Evolutionary conservation across 2,113 vertebrate species (phyloP), one percentile per base, ranked within the genome.

Genomic region (Alces alces): DNA sequence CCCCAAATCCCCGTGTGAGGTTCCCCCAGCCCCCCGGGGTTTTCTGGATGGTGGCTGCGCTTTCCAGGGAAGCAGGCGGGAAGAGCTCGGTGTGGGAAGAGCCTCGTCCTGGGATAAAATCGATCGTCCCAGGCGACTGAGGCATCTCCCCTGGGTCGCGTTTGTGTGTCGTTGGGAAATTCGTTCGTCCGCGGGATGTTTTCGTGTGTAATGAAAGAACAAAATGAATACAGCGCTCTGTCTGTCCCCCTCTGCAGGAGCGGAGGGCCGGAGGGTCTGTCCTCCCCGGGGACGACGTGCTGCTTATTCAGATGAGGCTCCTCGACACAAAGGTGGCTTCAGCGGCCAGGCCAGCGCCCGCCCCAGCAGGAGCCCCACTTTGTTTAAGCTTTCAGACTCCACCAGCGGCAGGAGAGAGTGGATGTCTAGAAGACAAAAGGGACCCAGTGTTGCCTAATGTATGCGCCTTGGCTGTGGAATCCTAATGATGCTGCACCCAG

Each of bases 371-470:
- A 98, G 97, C 95, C 97, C 1, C 97, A 98, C 98, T 98, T 98
- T 97, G 97, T 97, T 97, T 97, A 98, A 98, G 98, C 98, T 98
- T 98, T 98, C 98, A 98, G 98, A 98, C 97, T 98, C 98, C 12
- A 55, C 52, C 98, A 95, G 97, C 79, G 92, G 98, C 98, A 96
- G 98, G 97, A 95, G 98, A 98, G 96, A 97, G 98, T 96, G 96
- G 98, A 97, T 96, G 98, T 96, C 97, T 94, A 83, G 90, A 79
- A 96, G 97, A 99, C 98, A 99, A 98, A 98, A 98, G 97, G 95
- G 97, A 98, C 98, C 97, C 98, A 99, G 98, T 99, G 98, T 97
- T 79, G 91, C 39, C 95, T 99, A 98, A 99, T 99, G 98, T 98
- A 99, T 99, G 98, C 98, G 98, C 95, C 98, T 98, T 98, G 98